phyloP scores from a whole-genome alignment of 2,797 vertebrate species.

The Glyptemys insculpta region DNA sequence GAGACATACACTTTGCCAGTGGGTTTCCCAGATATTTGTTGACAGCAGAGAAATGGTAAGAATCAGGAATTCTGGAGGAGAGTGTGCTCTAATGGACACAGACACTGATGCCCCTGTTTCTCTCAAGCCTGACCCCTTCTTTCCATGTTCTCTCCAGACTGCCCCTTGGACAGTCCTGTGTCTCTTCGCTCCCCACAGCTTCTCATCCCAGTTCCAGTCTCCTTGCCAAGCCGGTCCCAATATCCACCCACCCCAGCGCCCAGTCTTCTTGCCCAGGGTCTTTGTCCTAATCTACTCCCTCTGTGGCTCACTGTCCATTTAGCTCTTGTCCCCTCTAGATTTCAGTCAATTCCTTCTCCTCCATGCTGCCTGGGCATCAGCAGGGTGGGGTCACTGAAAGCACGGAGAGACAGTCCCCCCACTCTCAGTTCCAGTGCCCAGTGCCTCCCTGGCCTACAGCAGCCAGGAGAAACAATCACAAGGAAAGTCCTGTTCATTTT shows the following conservation, averaged over 20 bases:
- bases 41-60: neutral
- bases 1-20: neutral
- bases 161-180: neutral
- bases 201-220: neutral
- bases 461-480: too few relatives aligned
- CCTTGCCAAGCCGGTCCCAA: neutral
- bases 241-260: neutral
- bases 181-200: neutral
- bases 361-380: too few relatives aligned
- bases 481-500: too few relatives aligned
- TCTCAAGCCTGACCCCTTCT: neutral
- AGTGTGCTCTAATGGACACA: neutral
- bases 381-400: too few relatives aligned
- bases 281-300: neutral
- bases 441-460: too few relatives aligned
- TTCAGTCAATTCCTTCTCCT: too few relatives aligned
- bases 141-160: neutral
- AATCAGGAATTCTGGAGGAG: neutral
- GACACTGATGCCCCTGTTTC: neutral
- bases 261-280: neutral
- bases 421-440: too few relatives aligned
- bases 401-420: too few relatives aligned
- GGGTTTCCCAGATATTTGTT: neutral
- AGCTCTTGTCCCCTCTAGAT: neutral
- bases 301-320: neutral